A percentile compares a stretch with the other conserved stretches of the same genome.
Evolutionary conservation across 2,113 vertebrate genomes (phyloP).

Genomic region (Strix aluco): DNA sequence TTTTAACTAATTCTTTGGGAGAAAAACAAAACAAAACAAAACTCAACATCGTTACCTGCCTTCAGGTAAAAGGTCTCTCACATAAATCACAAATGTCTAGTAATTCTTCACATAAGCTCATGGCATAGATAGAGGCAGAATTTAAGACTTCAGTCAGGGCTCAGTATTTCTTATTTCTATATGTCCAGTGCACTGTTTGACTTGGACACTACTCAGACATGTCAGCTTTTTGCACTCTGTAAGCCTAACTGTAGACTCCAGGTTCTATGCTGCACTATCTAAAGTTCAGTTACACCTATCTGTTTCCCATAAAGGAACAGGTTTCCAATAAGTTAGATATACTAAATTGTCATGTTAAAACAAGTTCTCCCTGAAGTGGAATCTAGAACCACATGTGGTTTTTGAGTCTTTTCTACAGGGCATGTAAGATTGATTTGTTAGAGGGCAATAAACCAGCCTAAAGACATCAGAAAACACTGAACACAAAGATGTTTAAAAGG

Average conservation of each 20-base stretch:
- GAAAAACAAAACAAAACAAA: neutral
- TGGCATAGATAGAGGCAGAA: neutral
- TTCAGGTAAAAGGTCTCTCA: neutral
- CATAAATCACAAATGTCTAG: neutral
- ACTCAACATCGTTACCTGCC: neutral
- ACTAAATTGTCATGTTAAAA: neutral
- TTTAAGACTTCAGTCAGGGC: neutral
- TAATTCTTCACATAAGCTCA: neutral
- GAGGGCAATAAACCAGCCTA: neutral
- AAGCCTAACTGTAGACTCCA: neutral
- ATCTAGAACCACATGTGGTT: neutral
- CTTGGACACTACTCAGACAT: neutral
- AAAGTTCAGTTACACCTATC: neutral
- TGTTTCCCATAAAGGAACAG: neutral
- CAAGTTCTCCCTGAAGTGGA: neutral
- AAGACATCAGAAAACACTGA: neutral
- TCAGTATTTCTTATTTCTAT: neutral
- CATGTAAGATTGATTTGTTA: accelerated
- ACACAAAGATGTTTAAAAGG: neutral
- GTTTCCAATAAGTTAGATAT: neutral
- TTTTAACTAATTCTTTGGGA: neutral
- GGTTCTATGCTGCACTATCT: neutral
- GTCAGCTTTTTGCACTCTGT: neutral
- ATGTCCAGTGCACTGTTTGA: neutral
- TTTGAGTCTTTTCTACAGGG: neutral